Conservation (phyloP, 2,888 invertebrate genomes). For the Myathropa florea region DNA sequence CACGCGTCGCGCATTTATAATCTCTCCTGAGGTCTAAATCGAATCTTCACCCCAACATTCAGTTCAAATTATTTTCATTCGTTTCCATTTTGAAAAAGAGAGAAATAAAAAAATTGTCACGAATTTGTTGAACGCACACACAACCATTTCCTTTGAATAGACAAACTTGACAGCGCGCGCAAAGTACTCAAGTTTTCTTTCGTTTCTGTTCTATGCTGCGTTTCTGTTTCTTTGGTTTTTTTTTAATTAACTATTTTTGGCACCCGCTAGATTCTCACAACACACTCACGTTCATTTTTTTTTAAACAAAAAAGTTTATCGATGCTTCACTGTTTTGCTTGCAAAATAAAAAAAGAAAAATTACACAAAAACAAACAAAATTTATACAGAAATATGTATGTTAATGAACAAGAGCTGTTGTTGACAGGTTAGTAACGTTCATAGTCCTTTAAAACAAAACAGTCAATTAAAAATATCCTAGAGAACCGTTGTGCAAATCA, state of each 20-base stretch:
- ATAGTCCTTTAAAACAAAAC: not conserved
- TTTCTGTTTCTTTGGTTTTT: conserved; percentile 14
- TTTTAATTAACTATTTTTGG: not conserved
- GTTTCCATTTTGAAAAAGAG: not conserved
- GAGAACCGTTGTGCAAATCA: conserved; percentile 22
- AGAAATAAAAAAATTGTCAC: conserved; percentile 12
- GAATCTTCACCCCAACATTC: conserved; percentile 7
- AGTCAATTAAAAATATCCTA: not conserved
- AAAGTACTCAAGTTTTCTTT: conserved; percentile 10
- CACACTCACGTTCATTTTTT: not conserved
- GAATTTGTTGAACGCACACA: not conserved
- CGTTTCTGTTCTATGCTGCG: not conserved
- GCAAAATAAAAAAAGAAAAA: conserved; percentile 22
- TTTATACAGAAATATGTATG: not conserved
- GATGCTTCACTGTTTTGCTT: conserved; percentile 66
- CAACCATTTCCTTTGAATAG: conserved; percentile 40
- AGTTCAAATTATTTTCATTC: not conserved
- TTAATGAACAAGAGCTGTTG: conserved; percentile 60
- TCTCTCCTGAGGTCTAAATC: conserved; percentile 4
- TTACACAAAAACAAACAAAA: not conserved
- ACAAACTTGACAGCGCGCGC: conserved; percentile 8
- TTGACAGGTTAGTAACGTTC: conserved; percentile 63
- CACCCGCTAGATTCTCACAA: not conserved
- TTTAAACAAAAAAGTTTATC: not conserved
- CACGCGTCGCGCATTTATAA: not conserved